Evolutionary conservation across 2,797 vertebrate species (phyloP).

Genomic region (Platyrinchus mystaceus): DNA sequence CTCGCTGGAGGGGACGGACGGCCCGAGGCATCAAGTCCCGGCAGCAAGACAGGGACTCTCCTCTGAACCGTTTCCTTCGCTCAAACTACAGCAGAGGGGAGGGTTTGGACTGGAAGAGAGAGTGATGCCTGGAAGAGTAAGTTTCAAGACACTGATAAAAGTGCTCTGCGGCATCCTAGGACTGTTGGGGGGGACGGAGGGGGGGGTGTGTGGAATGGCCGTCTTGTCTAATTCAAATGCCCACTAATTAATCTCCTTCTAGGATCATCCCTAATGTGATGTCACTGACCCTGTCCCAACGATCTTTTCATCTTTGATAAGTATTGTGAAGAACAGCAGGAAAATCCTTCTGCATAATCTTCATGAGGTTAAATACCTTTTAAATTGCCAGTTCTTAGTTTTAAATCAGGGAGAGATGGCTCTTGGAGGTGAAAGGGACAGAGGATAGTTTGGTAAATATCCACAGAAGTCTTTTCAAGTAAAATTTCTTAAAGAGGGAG

Average conservation of each 20-base stretch:
- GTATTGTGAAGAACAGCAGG: background rate
- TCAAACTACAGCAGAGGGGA: background rate
- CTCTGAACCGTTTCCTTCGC: background rate
- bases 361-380: background rate
- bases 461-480: background rate
- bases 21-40: background rate
- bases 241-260: background rate
- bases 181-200: too few species aligned
- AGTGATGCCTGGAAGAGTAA: background rate
- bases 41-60: background rate
- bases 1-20: background rate
- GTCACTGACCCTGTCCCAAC: background rate
- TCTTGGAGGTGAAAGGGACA: background rate
- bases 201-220: too few species aligned
- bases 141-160: background rate
- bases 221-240: background rate
- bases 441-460: background rate
- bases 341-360: background rate
- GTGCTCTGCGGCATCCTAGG: background rate
- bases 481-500: background rate
- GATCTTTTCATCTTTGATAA: background rate
- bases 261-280: background rate
- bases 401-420: background rate
- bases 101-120: background rate
- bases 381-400: background rate